Conservation (phyloP, 2,113 vertebrate genomes). For the Perca flavescens region DNA sequence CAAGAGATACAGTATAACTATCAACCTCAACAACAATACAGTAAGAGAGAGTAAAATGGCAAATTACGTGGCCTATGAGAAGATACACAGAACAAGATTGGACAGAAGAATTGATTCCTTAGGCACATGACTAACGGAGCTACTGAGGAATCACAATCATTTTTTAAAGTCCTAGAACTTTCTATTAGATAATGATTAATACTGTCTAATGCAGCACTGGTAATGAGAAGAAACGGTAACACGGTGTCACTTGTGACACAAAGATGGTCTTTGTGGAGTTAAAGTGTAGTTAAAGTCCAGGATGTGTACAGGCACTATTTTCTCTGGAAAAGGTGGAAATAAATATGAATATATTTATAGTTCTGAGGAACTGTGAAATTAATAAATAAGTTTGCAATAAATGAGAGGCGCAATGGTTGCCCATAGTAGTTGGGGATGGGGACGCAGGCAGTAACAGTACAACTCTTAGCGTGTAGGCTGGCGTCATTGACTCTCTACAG, state of each 20-base stretch:
- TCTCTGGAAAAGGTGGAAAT: not conserved
- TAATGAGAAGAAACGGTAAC: not conserved
- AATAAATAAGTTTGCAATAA: not conserved
- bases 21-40: not conserved
- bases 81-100: not conserved
- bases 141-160: not conserved
- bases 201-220: not conserved
- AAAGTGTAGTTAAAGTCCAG: not conserved
- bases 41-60: not conserved
- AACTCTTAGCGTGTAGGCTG: not conserved
- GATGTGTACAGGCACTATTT: not conserved
- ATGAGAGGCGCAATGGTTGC: not conserved
- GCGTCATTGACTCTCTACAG: not conserved
- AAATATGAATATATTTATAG: not conserved
- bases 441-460: not conserved
- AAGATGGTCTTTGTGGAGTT: not conserved
- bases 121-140: not conserved
- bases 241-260: not conserved
- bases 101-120: conserved; percentile 1
- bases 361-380: not conserved
- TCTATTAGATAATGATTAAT: not conserved
- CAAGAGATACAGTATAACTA: not conserved
- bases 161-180: not conserved
- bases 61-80: not conserved
- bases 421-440: not conserved